Evolutionary conservation across 2,888 invertebrate species (phyloP).

Genomic region (Cylindroiulus punctatus): DNA sequence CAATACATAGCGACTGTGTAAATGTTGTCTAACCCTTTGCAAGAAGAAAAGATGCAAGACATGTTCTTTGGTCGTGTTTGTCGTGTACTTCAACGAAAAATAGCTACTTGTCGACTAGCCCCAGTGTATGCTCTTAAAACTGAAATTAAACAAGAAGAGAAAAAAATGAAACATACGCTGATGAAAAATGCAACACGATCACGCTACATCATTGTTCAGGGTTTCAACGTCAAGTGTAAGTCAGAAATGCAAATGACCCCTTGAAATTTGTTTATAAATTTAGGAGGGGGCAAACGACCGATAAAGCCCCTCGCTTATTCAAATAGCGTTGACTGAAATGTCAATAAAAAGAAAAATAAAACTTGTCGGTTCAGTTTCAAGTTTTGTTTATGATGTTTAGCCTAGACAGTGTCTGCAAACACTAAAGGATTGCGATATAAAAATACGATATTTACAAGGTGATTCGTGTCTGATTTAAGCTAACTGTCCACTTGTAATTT

Average conservation of each 20-base stretch:
- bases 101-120: not conserved
- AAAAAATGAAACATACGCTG: not conserved
- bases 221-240: not conserved
- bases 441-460: not conserved
- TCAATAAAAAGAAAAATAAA: not conserved
- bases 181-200: not conserved
- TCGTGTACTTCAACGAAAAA: not conserved
- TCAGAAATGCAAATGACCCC: not conserved
- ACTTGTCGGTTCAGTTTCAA: not conserved
- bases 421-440: too few relatives aligned
- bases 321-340: not conserved
- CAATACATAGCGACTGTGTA: not conserved
- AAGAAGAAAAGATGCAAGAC: slow-evolving; percentile 1
- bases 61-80: not conserved
- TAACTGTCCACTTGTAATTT: too few relatives aligned
- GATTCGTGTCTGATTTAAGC: not conserved
- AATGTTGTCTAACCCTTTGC: not conserved
- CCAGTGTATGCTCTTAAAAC: not conserved
- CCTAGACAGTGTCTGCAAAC: too few relatives aligned
- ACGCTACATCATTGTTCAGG: not conserved
- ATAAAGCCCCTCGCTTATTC: not conserved
- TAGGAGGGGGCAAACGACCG: not conserved
- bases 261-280: not conserved
- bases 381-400: not conserved
- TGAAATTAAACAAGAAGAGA: slow-evolving; percentile 1